Evolutionary conservation across 2,797 vertebrate genomes (phyloP), one percentile per base, ranked within the genome.

Genomic region (Arrhamphus sclerolepis): DNA sequence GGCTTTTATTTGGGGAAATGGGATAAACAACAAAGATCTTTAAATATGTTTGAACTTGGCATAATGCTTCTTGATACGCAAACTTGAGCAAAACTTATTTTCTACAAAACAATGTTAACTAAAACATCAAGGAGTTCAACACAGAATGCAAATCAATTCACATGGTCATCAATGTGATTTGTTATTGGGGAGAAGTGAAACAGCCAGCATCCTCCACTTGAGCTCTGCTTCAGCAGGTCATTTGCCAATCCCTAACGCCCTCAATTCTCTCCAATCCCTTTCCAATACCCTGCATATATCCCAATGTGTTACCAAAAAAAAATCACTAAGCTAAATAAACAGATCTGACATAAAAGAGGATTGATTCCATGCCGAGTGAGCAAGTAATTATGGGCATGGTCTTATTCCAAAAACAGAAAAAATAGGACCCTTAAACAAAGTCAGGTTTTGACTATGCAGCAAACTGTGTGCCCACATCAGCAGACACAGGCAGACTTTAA

Each of bases 381-480:
- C 56, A 70, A 89, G 78, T 83, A 83, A 85, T 84, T 87, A 85
- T 81, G 77, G 70, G 58, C 75, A 85, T 80, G 75, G 77, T 84
- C 75, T 81, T 60, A 53, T 61, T 75, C 59, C 4, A 34, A 56
- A 71, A 46, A 58, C 48, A 49, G 42, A 20, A 63, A n/a, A 56
- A 38, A 34, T 24, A 5, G 34, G 69, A 77, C 70, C 80, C 78
- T 75, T 65, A 74, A 66, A 84, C 75, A 29, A 67, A 72, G 74
- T 76, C 70, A 53, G 80, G 68, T 87, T 85, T 85, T 78, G 86
- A 84, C 82, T 86, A 87, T 83, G 82, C 79, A 85, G 80, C 85
- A 86, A 78, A 89, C 64, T 70, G 63, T 68, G 28, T 75, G 69
- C 71, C 75, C 82, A 82, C 83, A 83, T 90, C 83, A 89, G 89